Percentiles rank a stretch among this genome's conserved stretches.
Conservation (phyloP, 2,113 vertebrate genomes). For the Burhinus oedicnemus region DNA sequence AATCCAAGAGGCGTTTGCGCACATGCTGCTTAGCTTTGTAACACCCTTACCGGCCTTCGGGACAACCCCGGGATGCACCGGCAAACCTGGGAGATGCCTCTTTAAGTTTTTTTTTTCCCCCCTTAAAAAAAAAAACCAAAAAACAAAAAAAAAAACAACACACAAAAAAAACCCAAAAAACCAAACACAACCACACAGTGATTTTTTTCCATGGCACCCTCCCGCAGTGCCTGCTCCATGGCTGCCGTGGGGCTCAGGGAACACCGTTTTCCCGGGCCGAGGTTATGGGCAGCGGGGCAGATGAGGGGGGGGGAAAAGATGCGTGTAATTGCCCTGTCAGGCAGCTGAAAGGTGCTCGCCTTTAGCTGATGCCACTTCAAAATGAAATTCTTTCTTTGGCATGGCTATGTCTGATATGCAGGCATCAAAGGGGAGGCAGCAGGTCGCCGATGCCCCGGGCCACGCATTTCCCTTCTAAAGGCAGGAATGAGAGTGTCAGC, state of each 20-base stretch:
- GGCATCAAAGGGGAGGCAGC: conserved; percentile 85
- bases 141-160: neutral
- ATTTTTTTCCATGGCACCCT: neutral
- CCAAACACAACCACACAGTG: no score
- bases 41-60: neutral
- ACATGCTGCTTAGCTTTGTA: neutral
- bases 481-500: conserved; percentile 61
- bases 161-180: no score
- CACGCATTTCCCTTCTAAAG: conserved; percentile 70
- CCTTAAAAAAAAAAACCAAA: neutral
- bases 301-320: conserved; percentile 73
- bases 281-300: conserved; percentile 58
- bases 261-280: neutral
- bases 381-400: conserved; percentile 88
- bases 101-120: neutral
- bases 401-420: conserved; percentile 81
- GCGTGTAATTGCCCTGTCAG: conserved; percentile 86
- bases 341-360: conserved; percentile 75
- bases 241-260: neutral
- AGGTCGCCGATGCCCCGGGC: conserved; percentile 71
- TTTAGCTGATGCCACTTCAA: conserved; percentile 85
- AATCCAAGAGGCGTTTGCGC: neutral
- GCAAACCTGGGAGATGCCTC: neutral
- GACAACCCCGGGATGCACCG: neutral
- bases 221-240: neutral